Evolutionary conservation across 2,888 invertebrate species (phyloP).

Genomic region (Fragum whitleyi): DNA sequence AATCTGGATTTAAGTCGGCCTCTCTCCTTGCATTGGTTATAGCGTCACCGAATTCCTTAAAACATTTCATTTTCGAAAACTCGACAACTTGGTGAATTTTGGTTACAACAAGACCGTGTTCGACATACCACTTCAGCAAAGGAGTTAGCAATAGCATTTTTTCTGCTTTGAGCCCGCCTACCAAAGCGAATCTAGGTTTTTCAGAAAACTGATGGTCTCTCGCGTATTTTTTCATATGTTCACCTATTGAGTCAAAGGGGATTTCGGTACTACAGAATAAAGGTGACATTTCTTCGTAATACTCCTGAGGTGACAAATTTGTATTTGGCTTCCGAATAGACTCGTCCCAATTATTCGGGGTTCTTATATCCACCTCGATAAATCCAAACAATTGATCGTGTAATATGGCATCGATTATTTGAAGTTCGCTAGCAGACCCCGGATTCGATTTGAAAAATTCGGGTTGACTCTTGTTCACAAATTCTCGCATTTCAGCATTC

Average conservation of each 20-base stretch:
- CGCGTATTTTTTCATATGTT: conserved; percentile 46
- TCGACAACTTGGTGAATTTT: conserved; percentile 38
- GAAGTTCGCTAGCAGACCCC: background rate
- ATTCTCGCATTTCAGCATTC: too few species aligned
- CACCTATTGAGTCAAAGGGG: conserved; percentile 39
- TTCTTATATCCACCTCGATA: conserved; percentile 46
- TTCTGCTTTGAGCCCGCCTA: conserved; percentile 45
- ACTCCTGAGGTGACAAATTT: conserved; percentile 22
- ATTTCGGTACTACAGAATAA: conserved; percentile 49
- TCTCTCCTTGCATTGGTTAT: conserved; percentile 14
- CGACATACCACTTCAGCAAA: conserved; percentile 57
- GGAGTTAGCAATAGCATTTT: conserved; percentile 48
- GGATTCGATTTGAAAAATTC: background rate
- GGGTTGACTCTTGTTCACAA: too few species aligned
- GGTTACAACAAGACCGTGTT: conserved; percentile 55
- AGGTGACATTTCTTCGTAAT: conserved; percentile 52
- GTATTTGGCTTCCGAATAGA: conserved; percentile 16
- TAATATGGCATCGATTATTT: background rate
- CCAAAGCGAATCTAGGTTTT: conserved; percentile 34
- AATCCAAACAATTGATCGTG: conserved; percentile 36
- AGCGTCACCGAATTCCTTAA: conserved; percentile 25
- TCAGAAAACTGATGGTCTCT: conserved; percentile 15
- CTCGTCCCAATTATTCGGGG: conserved; percentile 33
- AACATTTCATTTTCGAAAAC: conserved; percentile 26
- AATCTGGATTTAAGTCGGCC: conserved; percentile 25